Percentiles rank a stretch among this genome's conserved stretches.
phyloP scores from a whole-genome alignment of 2,888 invertebrate genomes.

The Drosophila vallismaia region DNA sequence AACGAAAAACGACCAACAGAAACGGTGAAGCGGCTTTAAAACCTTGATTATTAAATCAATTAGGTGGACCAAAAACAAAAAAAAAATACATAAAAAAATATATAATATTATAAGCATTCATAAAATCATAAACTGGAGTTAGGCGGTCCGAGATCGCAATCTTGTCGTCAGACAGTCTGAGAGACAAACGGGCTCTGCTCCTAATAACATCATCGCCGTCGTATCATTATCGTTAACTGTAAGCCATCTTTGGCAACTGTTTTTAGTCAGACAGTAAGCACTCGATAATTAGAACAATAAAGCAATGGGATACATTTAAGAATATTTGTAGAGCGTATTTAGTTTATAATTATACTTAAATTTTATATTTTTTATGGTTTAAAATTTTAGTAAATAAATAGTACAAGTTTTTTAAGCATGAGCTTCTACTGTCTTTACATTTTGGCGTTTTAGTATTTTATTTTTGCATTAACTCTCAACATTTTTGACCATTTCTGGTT shows the following conservation, averaged over 20 bases:
- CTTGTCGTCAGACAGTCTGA: constrained; percentile 28
- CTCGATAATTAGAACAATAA: background rate
- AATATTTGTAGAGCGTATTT: no score
- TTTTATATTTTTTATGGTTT: background rate
- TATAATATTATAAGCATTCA: constrained; percentile 4
- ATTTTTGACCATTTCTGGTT: constrained; percentile 23
- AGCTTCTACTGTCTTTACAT: constrained; percentile 14
- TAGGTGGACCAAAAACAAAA: constrained; percentile 47
- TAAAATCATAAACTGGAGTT: constrained; percentile 41
- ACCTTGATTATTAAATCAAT: constrained; percentile 78
- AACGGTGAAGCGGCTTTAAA: constrained; percentile 62
- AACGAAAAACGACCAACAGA: constrained; percentile 53
- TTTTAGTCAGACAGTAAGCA: constrained; percentile 20
- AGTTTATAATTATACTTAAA: no score
- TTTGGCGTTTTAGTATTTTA: background rate
- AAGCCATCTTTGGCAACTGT: constrained; percentile 42
- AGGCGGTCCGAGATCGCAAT: constrained; percentile 32
- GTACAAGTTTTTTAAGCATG: no score
- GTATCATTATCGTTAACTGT: constrained; percentile 50
- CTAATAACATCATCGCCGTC: constrained; percentile 46
- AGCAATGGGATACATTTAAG: background rate
- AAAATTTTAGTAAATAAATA: background rate
- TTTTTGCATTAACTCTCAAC: constrained; percentile 26
- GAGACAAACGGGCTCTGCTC: constrained; percentile 34
- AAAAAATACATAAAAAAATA: constrained; percentile 10